A percentile compares a stretch with the other conserved stretches of the same genome.
Conservation (phyloP, 1,140 invertebrate genomes). For the Meteorus sp. region DNA sequence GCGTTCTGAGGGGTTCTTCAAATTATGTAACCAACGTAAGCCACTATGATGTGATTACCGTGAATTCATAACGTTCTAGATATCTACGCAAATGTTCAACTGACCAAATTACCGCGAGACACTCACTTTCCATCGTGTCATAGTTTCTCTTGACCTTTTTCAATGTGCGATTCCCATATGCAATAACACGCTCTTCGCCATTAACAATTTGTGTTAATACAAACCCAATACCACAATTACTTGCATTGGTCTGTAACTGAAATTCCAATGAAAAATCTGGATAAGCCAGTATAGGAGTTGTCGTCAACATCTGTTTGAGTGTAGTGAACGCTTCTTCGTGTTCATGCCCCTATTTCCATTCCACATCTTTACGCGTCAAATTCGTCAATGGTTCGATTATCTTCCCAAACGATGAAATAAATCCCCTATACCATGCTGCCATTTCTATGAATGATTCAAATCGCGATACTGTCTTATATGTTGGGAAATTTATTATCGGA, state of each 20-base stretch:
- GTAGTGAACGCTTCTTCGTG: conserved; percentile 9
- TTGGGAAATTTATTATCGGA: conserved; percentile 17
- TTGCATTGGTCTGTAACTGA: conserved; percentile 39
- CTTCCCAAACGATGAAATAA: conserved; percentile 44
- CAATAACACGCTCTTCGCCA: conserved; percentile 38
- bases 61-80: not conserved
- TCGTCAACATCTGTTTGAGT: not conserved
- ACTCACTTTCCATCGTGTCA: not conserved
- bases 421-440: conserved; percentile 47
- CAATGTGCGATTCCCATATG: too few relatives aligned
- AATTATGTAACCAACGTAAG: not conserved
- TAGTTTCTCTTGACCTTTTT: too few relatives aligned
- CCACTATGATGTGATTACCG: conserved; percentile 11
- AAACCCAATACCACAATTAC: conserved; percentile 34
- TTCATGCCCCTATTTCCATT: conserved; percentile 33
- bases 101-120: not conserved
- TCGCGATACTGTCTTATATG: conserved; percentile 35
- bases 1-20: not conserved
- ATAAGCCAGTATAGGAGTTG: conserved; percentile 17
- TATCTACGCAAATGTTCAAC: not conserved
- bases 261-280: conserved; percentile 39
- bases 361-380: conserved; percentile 34
- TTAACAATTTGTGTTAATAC: conserved; percentile 36
- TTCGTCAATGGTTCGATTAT: conserved; percentile 36
- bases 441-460: conserved; percentile 40